Base-by-base conservation (phyloP, 2,113 vertebrate species). In the Regulus satrapa region DNA sequence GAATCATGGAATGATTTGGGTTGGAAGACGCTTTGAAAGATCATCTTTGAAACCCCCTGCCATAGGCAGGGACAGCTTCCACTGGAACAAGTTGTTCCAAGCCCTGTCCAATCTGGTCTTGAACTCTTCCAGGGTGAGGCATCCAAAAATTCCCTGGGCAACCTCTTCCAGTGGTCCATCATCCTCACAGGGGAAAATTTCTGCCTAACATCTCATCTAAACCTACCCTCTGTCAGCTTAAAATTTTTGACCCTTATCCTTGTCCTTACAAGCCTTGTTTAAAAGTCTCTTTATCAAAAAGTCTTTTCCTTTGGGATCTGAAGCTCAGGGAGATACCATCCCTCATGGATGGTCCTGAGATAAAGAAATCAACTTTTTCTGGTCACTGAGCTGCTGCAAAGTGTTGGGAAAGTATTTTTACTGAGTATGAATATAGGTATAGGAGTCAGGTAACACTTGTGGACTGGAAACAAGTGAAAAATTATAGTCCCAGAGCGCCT, bases 31-130 rank as follows among this genome's bases (percentile, higher is more conserved):
- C 28, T 14, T 75, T 62, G 14, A 34, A n/a, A 83, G 24, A n/a
- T 11, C 5, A 25, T 31, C 14, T 32, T 14, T 40, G 18, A 74
- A 11, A 2, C 4, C 5, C 2, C 2, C 31, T 66, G 25, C 12
- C 0, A 0, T 72, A 4, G 20, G 10, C 28, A 61, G 12, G 4
- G 36, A 41, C 12, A 41, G 3, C 9, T 58, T 26, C 20, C 28
- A 26, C 38, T 14, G 10, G 4, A 12, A 3, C 8, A 28, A 19
- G 0, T 46, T 63, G 4, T 23, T 73, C 8, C 31, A 59, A 75
- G 2, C 2, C 10, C 10, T 5, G 1, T 68, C 52, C 52, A 86
- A 6, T 12, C 19, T n/a, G 29, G 3, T 20, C 6, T 45, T 85
- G 43, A 67, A 18, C 34, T 13, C 6, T 79, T 34, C 8, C 58